phyloP scores from a whole-genome alignment of 2,797 vertebrate species.

The Gila robusta region DNA sequence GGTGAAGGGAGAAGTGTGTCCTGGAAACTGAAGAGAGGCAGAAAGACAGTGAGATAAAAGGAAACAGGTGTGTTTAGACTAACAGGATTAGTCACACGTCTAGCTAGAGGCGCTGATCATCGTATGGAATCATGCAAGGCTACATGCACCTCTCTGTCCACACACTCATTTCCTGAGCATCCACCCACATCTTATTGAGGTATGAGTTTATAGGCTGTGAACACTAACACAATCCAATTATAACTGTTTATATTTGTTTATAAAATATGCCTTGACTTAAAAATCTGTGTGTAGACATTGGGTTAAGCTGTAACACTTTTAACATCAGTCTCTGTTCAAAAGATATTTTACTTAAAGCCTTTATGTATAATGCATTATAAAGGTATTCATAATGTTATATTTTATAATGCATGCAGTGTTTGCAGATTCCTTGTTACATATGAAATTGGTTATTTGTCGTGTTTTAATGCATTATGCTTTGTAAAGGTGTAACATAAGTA shows the following conservation, averaged over 20 bases:
- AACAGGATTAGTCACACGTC: constrained; percentile 67
- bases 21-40: constrained; percentile 3
- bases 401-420: neutral
- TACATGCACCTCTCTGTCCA: constrained; percentile 34
- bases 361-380: neutral
- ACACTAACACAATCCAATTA: neutral
- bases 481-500: neutral
- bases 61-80: constrained; percentile 28
- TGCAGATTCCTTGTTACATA: neutral
- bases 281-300: no score
- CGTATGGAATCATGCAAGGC: constrained; percentile 61
- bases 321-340: no score
- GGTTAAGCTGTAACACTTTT: no score
- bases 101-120: constrained; percentile 41
- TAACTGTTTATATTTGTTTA: neutral
- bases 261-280: neutral
- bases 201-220: constrained; percentile 10
- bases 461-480: neutral
- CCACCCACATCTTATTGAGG: constrained; percentile 43
- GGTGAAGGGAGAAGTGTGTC: constrained; percentile 13
- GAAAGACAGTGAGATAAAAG: constrained; percentile 8
- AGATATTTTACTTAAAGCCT: neutral
- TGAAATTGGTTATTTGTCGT: neutral
- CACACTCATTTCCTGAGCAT: constrained; percentile 56
- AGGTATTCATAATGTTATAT: neutral